Percentiles rank a stretch among this genome's conserved stretches.
phyloP scores from a whole-genome alignment of 2,797 vertebrate species.

The Sebastes aleutianus region DNA sequence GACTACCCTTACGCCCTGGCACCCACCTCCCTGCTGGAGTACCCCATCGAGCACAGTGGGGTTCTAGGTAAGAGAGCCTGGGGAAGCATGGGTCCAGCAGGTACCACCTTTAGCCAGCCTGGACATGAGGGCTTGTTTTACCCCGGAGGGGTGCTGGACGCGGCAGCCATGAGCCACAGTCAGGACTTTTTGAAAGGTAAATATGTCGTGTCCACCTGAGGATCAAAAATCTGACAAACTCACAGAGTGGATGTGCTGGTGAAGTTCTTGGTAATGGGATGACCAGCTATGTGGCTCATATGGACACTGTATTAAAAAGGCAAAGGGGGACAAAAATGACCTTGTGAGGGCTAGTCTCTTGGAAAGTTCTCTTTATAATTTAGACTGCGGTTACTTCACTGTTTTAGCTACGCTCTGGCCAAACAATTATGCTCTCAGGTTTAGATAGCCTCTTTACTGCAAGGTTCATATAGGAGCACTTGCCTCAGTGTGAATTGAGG shows the following conservation, averaged over 20 bases:
- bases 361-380: slow-evolving; percentile 40
- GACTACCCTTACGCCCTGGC: slow-evolving; percentile 88
- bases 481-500: slow-evolving; percentile 57
- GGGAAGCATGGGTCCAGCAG: slow-evolving; percentile 75
- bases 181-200: slow-evolving; percentile 89
- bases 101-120: slow-evolving; percentile 76
- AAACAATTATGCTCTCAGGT: slow-evolving; percentile 69
- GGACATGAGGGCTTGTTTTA: slow-evolving; percentile 84
- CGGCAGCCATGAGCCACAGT: slow-evolving; percentile 79
- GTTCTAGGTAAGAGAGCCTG: slow-evolving; percentile 88
- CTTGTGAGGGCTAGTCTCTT: slow-evolving; percentile 49
- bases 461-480: slow-evolving; percentile 58
- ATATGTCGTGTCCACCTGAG: slow-evolving; percentile 86
- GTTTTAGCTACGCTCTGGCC: slow-evolving; percentile 52
- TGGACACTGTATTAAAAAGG: slow-evolving; percentile 62
- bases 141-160: slow-evolving; percentile 82
- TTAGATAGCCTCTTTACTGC: slow-evolving; percentile 63
- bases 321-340: slow-evolving; percentile 35
- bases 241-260: slow-evolving; percentile 68
- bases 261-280: slow-evolving; percentile 61
- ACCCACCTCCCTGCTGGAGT: slow-evolving; percentile 88
- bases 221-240: slow-evolving; percentile 68
- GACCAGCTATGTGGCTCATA: slow-evolving; percentile 62
- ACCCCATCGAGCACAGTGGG: slow-evolving; percentile 87
- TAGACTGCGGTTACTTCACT: slow-evolving; percentile 40